These are phyloP conservation scores for Oncorhynchus tshawytscha DNA, from an alignment of 2,113 vertebrate species.

Conservation along the genomic window DNA sequence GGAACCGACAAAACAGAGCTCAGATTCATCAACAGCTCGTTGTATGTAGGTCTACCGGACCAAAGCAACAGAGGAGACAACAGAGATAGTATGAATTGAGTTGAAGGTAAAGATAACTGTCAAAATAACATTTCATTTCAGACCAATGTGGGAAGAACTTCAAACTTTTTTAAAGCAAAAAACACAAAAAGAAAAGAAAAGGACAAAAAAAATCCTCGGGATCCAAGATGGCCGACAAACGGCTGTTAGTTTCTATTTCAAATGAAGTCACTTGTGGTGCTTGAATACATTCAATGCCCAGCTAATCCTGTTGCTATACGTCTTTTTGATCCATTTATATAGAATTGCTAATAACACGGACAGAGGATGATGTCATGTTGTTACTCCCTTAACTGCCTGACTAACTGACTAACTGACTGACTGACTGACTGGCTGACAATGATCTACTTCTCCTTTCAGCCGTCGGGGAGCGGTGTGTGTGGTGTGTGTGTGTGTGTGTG, in stretches of 20 bases:
- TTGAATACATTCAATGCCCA: constrained; percentile 70
- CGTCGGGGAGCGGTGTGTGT: constrained; percentile 10
- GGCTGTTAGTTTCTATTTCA: constrained; percentile 21
- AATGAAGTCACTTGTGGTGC: constrained; percentile 73
- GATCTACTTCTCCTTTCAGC: constrained; percentile 39
- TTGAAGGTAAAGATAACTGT: constrained; percentile 26
- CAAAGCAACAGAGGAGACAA: not conserved
- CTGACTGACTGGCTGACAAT: constrained; percentile 22
- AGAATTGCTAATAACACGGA: constrained; percentile 44
- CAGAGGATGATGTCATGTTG: constrained; percentile 27
- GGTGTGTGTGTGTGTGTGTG: constrained; percentile 5
- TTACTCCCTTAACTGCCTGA: constrained; percentile 42
- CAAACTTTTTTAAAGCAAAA: not conserved
- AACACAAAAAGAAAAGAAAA: not conserved
- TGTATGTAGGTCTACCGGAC: constrained; percentile 6
- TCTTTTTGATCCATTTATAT: constrained; percentile 33
- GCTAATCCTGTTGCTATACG: constrained; percentile 30
- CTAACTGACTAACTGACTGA: constrained; percentile 18
- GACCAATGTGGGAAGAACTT: not conserved
- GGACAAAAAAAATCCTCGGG: constrained; percentile 8
- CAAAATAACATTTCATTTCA: constrained; percentile 31
- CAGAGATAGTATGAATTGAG: constrained; percentile 23
- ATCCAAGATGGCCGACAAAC: constrained; percentile 15
- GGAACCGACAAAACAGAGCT: constrained; percentile 28
- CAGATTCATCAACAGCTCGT: constrained; percentile 14